Percentiles rank a stretch among this genome's conserved stretches.
These are phyloP conservation scores for Zaprionus gabonicus DNA, from an alignment of 1,140 invertebrate genomes.

Conservation along the genomic window DNA sequence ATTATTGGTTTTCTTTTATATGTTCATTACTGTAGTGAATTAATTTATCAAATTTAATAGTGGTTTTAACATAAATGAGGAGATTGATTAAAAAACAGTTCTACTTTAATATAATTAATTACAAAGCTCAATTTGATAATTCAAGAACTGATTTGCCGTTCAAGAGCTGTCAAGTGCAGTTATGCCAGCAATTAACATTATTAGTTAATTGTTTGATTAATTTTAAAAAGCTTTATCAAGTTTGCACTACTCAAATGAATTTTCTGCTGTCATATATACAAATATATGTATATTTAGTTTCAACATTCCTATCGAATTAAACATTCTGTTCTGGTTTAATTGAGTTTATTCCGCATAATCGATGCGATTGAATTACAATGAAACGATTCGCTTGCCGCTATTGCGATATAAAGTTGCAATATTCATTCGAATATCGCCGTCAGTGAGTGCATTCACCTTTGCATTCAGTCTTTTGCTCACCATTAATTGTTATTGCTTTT, in stretches of 20 bases:
- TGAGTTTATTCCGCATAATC: background rate
- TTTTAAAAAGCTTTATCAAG: background rate
- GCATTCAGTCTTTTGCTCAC: background rate
- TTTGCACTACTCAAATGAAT: background rate
- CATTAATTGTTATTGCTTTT: constrained; percentile 14
- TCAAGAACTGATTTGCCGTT: background rate
- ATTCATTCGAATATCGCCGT: background rate
- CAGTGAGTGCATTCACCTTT: background rate
- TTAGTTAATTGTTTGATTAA: constrained; percentile 6
- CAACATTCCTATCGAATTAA: background rate
- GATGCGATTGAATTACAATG: background rate
- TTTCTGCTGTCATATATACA: background rate
- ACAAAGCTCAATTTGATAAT: background rate
- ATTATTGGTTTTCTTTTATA: background rate
- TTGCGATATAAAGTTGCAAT: background rate
- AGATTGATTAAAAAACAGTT: background rate
- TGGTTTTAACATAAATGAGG: no score
- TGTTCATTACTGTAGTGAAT: background rate
- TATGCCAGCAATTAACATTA: background rate
- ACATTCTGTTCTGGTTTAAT: background rate
- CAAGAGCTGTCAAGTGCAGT: background rate
- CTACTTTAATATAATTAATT: background rate
- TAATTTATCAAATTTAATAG: background rate
- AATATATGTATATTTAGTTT: background rate
- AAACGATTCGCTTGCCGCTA: background rate